Evolutionary conservation across 2,888 invertebrate genomes (phyloP), one percentile per base, ranked within the genome.

Genomic region (Heliconius ismenius): DNA sequence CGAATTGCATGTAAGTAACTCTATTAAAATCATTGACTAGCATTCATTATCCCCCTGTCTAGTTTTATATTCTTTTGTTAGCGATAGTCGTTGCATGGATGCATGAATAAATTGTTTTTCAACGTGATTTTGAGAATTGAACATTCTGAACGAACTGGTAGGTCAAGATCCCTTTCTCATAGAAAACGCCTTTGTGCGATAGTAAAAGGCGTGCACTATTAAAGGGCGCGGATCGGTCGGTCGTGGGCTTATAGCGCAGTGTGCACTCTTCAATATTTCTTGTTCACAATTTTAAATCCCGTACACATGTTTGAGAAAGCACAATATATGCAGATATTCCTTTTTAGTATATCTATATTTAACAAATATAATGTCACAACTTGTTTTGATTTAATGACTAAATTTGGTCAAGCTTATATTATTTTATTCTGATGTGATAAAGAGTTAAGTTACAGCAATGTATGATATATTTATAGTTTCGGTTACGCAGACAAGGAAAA

Each of bases 121-220:
- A 85, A 83, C 84, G 84, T 84, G 84, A 83, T 84, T 84, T 92
- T 90, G 87, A 89, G 89, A 91, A 87, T 89, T 84, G 90, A 90
- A 90, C 87, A 86, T 88, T 90, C 89, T 86, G 88, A 89, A 90
- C 87, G 90, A 93, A 94, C 94, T 94, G 93, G 93, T 93, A 93
- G 92, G 91, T 93, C 93, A 92, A 92, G 93, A 92, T 92, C 90
- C 92, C 90, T 92, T 94, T 93, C 94, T 94, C 93, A 93, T 93
- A 93, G 93, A 93, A 88, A 86, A 90, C 81, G 87, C 89, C 84
- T 92, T 93, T 92, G 92, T 93, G 86, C 86, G 83, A 89, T 93
- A 92, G 92, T 91, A 90, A 92, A 92, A 91, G 89, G 89, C 91
- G 90, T 91, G 87, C 84, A 87, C 90, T 92, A 92, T 91, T 89